These are phyloP conservation scores for Tonatia bakeri DNA, from an alignment of 2,113 vertebrate genomes.

Conservation along the genomic window DNA sequence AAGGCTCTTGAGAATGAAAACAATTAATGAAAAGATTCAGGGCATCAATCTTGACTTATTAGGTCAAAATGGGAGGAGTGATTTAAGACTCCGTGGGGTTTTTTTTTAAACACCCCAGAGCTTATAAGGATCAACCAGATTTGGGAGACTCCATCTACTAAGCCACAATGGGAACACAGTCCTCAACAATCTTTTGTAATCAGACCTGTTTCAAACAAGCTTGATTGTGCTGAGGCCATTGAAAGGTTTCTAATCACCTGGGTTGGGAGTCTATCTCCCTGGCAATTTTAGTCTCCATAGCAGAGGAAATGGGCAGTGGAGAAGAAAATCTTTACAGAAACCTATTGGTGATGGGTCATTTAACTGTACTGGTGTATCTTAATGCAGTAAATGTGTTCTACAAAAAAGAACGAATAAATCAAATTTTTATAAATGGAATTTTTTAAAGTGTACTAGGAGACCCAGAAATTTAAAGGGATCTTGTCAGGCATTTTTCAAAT, in stretches of 20 bases:
- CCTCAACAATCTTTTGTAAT: not conserved
- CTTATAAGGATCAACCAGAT: not conserved
- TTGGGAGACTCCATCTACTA: not conserved
- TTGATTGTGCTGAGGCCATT: not conserved
- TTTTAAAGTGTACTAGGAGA: not conserved
- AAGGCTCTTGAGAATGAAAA: not conserved
- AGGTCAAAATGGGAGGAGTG: not conserved
- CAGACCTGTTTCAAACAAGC: not conserved
- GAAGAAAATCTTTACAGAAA: not conserved
- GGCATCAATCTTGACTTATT: not conserved
- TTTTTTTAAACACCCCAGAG: not conserved
- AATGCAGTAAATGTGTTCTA: not conserved
- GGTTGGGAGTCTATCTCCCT: not conserved
- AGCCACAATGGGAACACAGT: not conserved
- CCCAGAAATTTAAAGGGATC: not conserved
- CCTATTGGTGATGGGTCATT: constrained; percentile 29
- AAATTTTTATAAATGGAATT: constrained; percentile 36
- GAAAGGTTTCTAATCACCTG: constrained; percentile 26
- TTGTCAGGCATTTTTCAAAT: constrained; percentile 2
- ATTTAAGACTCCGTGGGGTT: not conserved
- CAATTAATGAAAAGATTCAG: not conserved
- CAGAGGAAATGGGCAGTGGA: not conserved
- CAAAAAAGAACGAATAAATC: constrained; percentile 26
- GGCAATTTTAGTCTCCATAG: not conserved
- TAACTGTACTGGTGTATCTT: not conserved